Evolutionary conservation across 2,113 vertebrate species (phyloP), one percentile per base, ranked within the genome.

Genomic region (Electrona antarctica): DNA sequence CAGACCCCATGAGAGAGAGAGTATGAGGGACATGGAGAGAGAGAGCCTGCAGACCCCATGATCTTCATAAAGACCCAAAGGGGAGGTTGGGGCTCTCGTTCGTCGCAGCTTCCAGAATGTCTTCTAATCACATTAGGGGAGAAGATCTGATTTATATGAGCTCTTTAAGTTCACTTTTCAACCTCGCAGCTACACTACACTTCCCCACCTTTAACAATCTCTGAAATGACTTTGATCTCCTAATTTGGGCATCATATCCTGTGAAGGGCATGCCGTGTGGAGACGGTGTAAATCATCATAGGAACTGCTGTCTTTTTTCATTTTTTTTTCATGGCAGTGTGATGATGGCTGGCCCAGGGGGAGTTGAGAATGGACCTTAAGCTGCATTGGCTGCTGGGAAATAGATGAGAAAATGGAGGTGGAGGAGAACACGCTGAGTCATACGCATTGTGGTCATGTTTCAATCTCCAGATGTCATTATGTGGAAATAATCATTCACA

Each of bases 91-190:
- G 75, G 73, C 80, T 87, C 75, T 66, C 75, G n/a, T n/a, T 75
- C 83, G 79, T 78, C 66, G 77, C 79, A 77, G 80, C 79, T 79
- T 64, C 73, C 79, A 80, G 84, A 88, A 86, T 87, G 85, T 85
- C 84, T 84, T 86, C 82, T 89, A 89, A 88, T 92, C 86, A 88
- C 90, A 91, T 90, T 90, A 90, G 69, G 66, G 52, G 69, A 80
- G 69, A 21, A 51, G 79, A 74, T 71, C 71, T 89, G 90, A 91
- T 91, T 91, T 92, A 91, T 89, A 80, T 77, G 69, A 72, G 77
- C 76, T 87, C 85, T 82, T 88, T 85, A 88, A 91, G 84, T 90
- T 90, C 81, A 73, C 84, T 88, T 76, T 85, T 79, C 77, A 84
- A 73, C 73, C 61, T 33, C 33, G 78, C 86, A n/a, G n/a, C n/a